Conservation (phyloP, 2,888 invertebrate genomes). For the Sipha maydis region DNA sequence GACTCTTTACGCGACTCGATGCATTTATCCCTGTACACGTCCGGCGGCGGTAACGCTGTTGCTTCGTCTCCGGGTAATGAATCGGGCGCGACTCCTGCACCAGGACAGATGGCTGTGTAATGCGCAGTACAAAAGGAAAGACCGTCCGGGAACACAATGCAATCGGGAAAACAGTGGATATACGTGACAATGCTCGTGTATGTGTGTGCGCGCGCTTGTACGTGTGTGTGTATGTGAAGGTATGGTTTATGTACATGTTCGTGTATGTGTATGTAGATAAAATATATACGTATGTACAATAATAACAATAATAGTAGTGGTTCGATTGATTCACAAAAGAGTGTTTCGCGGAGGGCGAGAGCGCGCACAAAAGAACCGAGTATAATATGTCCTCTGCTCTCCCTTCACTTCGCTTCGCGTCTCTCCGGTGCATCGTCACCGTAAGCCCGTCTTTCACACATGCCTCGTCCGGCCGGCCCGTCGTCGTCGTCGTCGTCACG, state of each 20-base stretch:
- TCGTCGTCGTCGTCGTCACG: neutral
- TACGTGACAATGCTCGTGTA: constrained; percentile 35
- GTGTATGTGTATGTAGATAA: neutral
- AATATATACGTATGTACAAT: constrained; percentile 18
- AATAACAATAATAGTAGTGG: constrained; percentile 39
- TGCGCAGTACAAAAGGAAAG: neutral
- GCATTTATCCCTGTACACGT: neutral
- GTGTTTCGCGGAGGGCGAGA: constrained; percentile 55
- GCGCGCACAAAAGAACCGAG: constrained; percentile 5
- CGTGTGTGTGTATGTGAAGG: no score
- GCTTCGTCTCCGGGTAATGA: neutral
- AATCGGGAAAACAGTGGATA: constrained; percentile 30
- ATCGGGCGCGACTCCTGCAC: neutral
- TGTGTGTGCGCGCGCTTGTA: neutral
- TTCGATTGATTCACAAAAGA: constrained; percentile 60
- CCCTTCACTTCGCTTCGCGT: neutral
- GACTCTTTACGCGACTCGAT: neutral
- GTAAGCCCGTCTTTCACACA: neutral
- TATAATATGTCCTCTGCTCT: neutral
- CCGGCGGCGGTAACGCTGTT: neutral
- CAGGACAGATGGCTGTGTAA: constrained; percentile 17
- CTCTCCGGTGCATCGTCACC: neutral
- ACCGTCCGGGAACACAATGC: neutral
- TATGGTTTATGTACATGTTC: neutral
- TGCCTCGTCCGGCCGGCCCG: neutral